These are phyloP conservation scores for Megatriorchis doriae DNA, from an alignment of 2,113 vertebrate species.

Conservation along the genomic window DNA sequence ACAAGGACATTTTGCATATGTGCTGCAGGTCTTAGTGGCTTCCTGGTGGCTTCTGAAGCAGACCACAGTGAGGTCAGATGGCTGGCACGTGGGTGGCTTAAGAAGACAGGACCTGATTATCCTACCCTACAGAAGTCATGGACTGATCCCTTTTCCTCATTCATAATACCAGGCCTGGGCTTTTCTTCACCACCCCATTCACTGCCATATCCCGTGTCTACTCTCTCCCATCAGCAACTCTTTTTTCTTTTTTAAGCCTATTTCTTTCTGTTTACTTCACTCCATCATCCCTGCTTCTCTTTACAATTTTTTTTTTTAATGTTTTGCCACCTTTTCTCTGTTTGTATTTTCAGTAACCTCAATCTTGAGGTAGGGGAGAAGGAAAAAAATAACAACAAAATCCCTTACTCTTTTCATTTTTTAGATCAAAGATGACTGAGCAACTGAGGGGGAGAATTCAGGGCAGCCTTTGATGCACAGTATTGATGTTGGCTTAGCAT, in stretches of 20 bases:
- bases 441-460: conserved; percentile 18
- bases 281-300: not conserved
- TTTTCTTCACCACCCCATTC: not conserved
- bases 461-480: conserved; percentile 54
- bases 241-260: not conserved
- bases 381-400: conserved; percentile 53
- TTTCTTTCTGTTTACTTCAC: not conserved
- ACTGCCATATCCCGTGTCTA: not conserved
- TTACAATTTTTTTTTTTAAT: not conserved
- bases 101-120: not conserved
- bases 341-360: conserved; percentile 38
- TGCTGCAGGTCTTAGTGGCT: not conserved
- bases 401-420: conserved; percentile 50
- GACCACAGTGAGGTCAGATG: not conserved
- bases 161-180: not conserved
- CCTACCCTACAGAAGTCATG: not conserved
- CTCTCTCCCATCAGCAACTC: not conserved
- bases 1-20: not conserved
- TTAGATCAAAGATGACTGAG: conserved; percentile 61
- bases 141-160: not conserved
- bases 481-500: conserved; percentile 62
- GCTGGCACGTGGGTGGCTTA: accelerated
- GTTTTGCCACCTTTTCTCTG: not conserved
- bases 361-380: not conserved
- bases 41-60: not conserved